These are phyloP conservation scores for Melanerpes formicivorus DNA, from an alignment of 2,113 vertebrate species.

Conservation along the genomic window DNA sequence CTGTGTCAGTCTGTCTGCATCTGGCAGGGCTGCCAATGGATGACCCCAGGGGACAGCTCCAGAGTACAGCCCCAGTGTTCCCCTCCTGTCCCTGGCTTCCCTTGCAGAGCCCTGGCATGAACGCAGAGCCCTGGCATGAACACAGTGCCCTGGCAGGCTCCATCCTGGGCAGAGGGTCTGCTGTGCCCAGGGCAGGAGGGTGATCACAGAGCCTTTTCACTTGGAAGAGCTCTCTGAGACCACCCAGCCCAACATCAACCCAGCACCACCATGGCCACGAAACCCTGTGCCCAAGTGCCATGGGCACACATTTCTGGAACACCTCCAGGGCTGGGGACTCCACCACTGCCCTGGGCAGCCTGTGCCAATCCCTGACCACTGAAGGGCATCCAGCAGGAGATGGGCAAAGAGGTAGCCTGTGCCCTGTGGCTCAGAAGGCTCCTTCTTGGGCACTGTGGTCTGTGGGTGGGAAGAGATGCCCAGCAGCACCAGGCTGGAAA, in stretches of 20 bases:
- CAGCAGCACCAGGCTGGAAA: accelerated
- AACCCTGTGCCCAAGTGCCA: too few relatives aligned
- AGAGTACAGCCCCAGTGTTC: neutral
- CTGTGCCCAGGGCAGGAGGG: neutral
- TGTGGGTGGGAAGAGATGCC: accelerated
- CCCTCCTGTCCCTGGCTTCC: neutral
- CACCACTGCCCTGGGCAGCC: too few relatives aligned
- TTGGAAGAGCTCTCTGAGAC: too few relatives aligned
- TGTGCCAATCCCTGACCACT: neutral
- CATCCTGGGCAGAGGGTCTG: neutral
- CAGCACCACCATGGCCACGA: too few relatives aligned
- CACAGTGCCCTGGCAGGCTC: neutral
- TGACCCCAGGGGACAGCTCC: accelerated
- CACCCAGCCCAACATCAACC: too few relatives aligned
- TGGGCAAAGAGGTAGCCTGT: neutral
- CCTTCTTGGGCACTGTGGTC: neutral
- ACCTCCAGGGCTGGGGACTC: too few relatives aligned
- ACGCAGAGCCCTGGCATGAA: neutral
- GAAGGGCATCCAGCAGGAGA: accelerated
- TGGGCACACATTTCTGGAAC: too few relatives aligned
- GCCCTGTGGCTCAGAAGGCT: neutral
- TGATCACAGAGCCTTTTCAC: too few relatives aligned
- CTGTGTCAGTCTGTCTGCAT: slow-evolving; percentile 8
- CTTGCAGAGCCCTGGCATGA: neutral
- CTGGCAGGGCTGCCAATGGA: neutral